Percentiles rank a stretch among this genome's conserved stretches.
Evolutionary conservation across 2,113 vertebrate species (phyloP).

Genomic region (Poeciliopsis retropinna): DNA sequence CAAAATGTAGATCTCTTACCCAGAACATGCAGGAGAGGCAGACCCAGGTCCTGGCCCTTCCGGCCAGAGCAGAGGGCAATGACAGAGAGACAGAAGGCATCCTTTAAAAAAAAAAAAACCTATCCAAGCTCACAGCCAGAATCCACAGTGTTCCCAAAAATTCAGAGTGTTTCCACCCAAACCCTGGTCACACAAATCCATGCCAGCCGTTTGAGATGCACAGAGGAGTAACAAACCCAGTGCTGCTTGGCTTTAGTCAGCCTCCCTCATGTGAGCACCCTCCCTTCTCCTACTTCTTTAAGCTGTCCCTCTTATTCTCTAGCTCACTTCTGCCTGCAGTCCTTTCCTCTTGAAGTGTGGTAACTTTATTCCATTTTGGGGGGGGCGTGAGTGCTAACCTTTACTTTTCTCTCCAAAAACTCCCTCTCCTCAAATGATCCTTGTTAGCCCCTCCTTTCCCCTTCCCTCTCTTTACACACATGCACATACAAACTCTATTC

Average conservation of each 20-base stretch:
- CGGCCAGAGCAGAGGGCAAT: constrained; percentile 66
- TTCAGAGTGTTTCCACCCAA: constrained; percentile 36
- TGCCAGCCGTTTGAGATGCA: constrained; percentile 57
- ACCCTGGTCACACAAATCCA: constrained; percentile 52
- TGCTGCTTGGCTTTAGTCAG: constrained; percentile 53
- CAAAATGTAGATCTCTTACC: constrained; percentile 73
- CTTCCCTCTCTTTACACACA: constrained; percentile 16
- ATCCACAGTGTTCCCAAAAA: constrained; percentile 53
- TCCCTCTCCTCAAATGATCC: constrained; percentile 64
- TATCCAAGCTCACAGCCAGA: constrained; percentile 40
- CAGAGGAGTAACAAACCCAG: constrained; percentile 19
- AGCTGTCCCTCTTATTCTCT: constrained; percentile 34
- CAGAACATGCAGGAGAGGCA: constrained; percentile 91
- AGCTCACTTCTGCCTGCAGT: constrained; percentile 46
- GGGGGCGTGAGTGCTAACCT: constrained; percentile 33
- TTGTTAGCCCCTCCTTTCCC: constrained; percentile 59
- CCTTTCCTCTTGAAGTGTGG: constrained; percentile 47
- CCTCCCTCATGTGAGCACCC: constrained; percentile 46
- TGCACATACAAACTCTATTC: constrained; percentile 49
- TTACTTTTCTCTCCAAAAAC: constrained; percentile 53
- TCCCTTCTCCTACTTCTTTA: constrained; percentile 37
- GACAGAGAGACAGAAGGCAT: constrained; percentile 80
- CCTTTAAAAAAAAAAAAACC: constrained; percentile 4
- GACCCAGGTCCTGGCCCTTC: constrained; percentile 84
- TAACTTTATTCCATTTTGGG: constrained; percentile 63